Conservation (phyloP, 2,797 vertebrate species). For the Huso huso region DNA sequence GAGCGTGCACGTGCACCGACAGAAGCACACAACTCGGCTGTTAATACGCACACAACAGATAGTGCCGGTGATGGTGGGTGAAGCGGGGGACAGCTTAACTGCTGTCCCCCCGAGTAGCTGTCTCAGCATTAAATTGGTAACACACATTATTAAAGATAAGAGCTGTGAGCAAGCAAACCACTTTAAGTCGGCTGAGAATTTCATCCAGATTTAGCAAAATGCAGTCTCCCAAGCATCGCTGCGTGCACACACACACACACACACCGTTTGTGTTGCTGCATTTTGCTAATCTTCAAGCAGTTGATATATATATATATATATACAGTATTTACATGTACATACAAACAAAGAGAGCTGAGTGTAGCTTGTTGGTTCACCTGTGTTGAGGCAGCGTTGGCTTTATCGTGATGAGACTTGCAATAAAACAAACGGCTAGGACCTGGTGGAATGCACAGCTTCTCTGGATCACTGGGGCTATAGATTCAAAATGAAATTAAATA, state of each 20-base stretch:
- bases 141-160: background rate
- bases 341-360: conserved; percentile 12
- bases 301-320: conserved; percentile 18
- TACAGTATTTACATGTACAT: conserved; percentile 18
- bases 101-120: background rate
- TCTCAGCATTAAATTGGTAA: background rate
- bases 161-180: conserved; percentile 3
- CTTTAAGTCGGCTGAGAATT: background rate
- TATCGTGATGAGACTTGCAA: conserved; percentile 6
- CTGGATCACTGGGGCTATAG: conserved; percentile 17
- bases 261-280: background rate
- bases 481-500: conserved; percentile 13
- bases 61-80: background rate
- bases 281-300: background rate
- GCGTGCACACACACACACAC: background rate
- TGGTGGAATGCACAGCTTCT: conserved; percentile 18
- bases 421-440: conserved; percentile 18
- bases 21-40: background rate
- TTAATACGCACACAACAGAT: background rate
- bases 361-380: conserved; percentile 8
- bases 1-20: background rate
- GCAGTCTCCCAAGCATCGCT: background rate
- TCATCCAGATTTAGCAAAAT: background rate
- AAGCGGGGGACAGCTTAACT: background rate
- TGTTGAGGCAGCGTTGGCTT: conserved; percentile 10